Evolutionary conservation across 2,797 vertebrate genomes (phyloP).

Genomic region (Cossypha heuglini): DNA sequence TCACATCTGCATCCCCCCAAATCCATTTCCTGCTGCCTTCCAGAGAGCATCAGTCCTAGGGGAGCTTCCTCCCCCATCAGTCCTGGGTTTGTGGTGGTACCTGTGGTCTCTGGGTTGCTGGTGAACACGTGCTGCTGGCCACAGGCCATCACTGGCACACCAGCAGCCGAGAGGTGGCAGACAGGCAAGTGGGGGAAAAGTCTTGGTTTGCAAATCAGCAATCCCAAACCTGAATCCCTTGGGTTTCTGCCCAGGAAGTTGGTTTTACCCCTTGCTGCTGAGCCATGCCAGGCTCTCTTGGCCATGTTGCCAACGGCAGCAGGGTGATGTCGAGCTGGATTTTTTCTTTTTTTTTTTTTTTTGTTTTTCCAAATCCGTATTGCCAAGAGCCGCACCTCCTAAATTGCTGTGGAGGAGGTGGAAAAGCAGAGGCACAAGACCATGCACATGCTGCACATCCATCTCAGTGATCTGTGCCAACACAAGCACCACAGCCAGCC

Average conservation of each 20-base stretch:
- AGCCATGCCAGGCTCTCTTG: neutral
- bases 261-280: neutral
- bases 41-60: neutral
- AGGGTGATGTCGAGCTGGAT: neutral
- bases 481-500: neutral
- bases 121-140: accelerated
- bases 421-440: slow-evolving; percentile 43
- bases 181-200: accelerated
- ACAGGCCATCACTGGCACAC: accelerated
- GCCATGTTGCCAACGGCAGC: accelerated
- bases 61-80: accelerated
- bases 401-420: slow-evolving; percentile 56
- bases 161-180: accelerated
- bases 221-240: neutral
- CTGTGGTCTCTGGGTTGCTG: accelerated
- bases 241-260: neutral
- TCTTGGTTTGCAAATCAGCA: neutral
- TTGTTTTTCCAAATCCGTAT: neutral
- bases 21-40: neutral
- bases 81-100: neutral
- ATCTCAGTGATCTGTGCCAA: neutral
- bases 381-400: slow-evolving; percentile 17
- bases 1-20: neutral
- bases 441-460: slow-evolving; percentile 17
- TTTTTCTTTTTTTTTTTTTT: neutral